Percentiles rank a stretch among this genome's conserved stretches.
phyloP scores from a whole-genome alignment of 2,113 vertebrate species.

The Tragelaphus strepsiceros region DNA sequence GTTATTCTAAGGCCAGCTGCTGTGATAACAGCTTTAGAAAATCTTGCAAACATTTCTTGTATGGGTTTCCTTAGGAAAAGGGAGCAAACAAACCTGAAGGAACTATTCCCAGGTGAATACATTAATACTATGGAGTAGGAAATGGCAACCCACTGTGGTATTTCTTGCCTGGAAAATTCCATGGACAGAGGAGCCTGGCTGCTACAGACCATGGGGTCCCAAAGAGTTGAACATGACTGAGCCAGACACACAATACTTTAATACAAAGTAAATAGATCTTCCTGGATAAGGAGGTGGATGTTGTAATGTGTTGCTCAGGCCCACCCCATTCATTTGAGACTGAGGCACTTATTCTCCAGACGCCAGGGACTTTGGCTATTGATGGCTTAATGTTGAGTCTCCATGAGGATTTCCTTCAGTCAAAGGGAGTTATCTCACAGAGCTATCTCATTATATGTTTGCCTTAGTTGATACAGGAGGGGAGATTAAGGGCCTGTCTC shows the following conservation, averaged over 20 bases:
- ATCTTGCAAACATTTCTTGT: neutral
- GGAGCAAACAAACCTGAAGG: neutral
- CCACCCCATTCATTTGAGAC: neutral
- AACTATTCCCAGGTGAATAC: neutral
- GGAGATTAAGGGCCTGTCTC: neutral
- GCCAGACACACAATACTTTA: neutral
- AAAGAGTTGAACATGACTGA: neutral
- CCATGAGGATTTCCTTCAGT: neutral
- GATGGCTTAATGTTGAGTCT: neutral
- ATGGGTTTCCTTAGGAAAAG: neutral
- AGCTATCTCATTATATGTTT: neutral
- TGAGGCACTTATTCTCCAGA: neutral
- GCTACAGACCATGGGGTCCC: neutral
- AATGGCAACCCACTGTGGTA: neutral
- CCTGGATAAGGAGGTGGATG: neutral
- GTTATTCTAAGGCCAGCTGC: neutral
- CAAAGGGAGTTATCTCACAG: neutral
- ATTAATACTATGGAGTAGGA: neutral
- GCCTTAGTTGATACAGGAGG: neutral
- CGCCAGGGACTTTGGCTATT: neutral
- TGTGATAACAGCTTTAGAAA: neutral
- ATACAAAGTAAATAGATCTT: neutral
- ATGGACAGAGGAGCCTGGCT: neutral
- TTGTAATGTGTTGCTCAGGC: neutral
- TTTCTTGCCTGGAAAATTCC: neutral